Base-by-base conservation (phyloP, 2,113 vertebrate species). In the Rhinolophus sinicus region DNA sequence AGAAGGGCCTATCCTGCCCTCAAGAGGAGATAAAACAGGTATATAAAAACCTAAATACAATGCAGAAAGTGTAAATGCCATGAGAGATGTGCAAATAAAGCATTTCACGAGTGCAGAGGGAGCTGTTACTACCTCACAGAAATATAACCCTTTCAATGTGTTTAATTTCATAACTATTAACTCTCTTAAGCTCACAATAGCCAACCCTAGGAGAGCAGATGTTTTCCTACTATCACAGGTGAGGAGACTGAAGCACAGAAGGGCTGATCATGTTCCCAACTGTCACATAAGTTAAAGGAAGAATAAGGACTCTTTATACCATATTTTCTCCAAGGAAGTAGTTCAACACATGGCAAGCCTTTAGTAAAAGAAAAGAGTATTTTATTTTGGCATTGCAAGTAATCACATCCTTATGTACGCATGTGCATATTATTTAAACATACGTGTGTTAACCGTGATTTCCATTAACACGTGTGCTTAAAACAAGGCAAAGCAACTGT, bases 391-490 rank as follows among this genome's bases (percentile, higher is more conserved):
- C 78, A 89, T 70, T 67, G 14, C 60, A 78, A 95, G 65, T 54
- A 95, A 95, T 92, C 88, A 92, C 60, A 81, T 80, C 81, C 58
- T 88, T 60, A 73, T 13, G 62, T 60, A 67, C 40, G 35, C 24
- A 82, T 26, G 30, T 72, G 44, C 33, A 95, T 83, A 69, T 70
- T 88, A 73, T 90, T 58, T 78, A 92, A n/a, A 54, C 40, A 35
- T 6, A 50, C 3, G 18, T 33, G 70, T 64, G 26, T 82, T 72
- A 80, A 93, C 87, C 65, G 83, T 95, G 58, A 95, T 93, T 95
- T 94, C 78, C 52, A 93, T 10, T 95, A 95, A 95, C 86, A 95
- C 44, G 78, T 97, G 82, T 88, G 76, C 76, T 91, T 78, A 93
- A 96, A 84, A 22, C 75, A 93, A 83, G 58, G 89, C 70, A 95